These are phyloP conservation scores for Ciona savignyi DNA, from an alignment of 23 tunicate species.

Conservation along the genomic window DNA sequence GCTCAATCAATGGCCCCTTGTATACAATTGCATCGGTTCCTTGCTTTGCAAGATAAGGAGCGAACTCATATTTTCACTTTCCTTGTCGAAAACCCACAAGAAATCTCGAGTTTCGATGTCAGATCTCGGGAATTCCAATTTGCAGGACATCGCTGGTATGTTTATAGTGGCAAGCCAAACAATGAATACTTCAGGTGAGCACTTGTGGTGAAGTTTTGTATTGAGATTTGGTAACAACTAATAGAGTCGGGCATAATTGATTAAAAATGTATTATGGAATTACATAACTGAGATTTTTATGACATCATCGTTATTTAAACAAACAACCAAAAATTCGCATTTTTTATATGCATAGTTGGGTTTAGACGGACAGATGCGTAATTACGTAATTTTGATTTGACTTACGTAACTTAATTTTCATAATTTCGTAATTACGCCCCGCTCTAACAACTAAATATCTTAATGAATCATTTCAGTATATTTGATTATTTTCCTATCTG, in stretches of 20 bases:
- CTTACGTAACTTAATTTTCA: no score
- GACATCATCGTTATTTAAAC: no score
- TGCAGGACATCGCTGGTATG: constrained; percentile 98
- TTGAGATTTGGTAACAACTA: not conserved
- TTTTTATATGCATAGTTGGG: no score
- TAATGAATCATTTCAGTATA: no score
- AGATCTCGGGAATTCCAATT: constrained; percentile 90
- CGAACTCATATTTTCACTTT: constrained; percentile 89
- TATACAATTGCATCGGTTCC: constrained; percentile 92
- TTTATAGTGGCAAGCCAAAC: constrained; percentile 92
- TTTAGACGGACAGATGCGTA: no score
- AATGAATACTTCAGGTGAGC: constrained; percentile 91
- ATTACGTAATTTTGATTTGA: no score
- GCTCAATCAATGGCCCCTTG: constrained; percentile 83
- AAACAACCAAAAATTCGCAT: not conserved
- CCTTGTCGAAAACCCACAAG: constrained; percentile 96
- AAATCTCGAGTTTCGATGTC: constrained; percentile 90
- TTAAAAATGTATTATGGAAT: not conserved
- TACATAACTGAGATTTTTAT: no score
- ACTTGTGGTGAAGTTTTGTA: not conserved
- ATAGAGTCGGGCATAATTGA: not conserved
- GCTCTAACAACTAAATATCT: no score
- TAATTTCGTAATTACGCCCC: no score
- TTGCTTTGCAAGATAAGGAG: constrained; percentile 87
- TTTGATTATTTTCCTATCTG: no score